Evolutionary conservation across 2,888 invertebrate genomes (phyloP).

Genomic region (Tortrix viridana): DNA sequence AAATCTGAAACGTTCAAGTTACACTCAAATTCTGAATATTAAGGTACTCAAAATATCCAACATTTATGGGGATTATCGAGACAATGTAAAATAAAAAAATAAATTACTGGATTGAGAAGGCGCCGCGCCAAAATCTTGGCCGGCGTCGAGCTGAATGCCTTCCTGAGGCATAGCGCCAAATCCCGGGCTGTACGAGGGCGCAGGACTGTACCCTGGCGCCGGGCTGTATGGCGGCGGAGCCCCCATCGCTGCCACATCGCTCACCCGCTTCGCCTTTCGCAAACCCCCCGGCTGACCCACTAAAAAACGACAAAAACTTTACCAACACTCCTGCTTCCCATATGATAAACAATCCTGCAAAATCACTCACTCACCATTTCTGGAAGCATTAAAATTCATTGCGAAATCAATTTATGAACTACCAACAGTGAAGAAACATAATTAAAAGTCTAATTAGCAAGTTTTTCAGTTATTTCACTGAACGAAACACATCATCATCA

Average conservation of each 20-base stretch:
- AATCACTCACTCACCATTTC: conserved; percentile 65
- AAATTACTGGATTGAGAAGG: conserved; percentile 57
- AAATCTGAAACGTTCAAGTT: conserved; percentile 63
- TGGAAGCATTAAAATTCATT: conserved; percentile 81
- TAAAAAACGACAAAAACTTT: conserved; percentile 44
- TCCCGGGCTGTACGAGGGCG: conserved; percentile 56
- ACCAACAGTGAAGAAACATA: conserved; percentile 57
- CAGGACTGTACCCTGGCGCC: conserved; percentile 53
- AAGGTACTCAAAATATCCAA: background rate
- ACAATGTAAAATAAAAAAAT: background rate
- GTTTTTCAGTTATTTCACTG: conserved; percentile 55
- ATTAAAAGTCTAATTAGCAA: conserved; percentile 53
- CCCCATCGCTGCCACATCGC: conserved; percentile 89
- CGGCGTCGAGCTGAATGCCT: conserved; percentile 68
- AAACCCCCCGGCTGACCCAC: conserved; percentile 69
- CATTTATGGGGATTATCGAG: background rate
- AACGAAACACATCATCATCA: conserved; percentile 76
- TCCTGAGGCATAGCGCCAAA: conserved; percentile 65
- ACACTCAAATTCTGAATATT: background rate
- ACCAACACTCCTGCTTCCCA: conserved; percentile 16
- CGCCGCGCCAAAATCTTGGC: conserved; percentile 60
- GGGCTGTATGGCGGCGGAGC: conserved; percentile 73
- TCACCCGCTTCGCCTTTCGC: conserved; percentile 87
- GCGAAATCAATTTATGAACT: conserved; percentile 44
- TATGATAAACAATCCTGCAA: conserved; percentile 9